These are phyloP conservation scores for Erpobdella octoculata DNA, from an alignment of 2,888 invertebrate genomes.

Conservation along the genomic window DNA sequence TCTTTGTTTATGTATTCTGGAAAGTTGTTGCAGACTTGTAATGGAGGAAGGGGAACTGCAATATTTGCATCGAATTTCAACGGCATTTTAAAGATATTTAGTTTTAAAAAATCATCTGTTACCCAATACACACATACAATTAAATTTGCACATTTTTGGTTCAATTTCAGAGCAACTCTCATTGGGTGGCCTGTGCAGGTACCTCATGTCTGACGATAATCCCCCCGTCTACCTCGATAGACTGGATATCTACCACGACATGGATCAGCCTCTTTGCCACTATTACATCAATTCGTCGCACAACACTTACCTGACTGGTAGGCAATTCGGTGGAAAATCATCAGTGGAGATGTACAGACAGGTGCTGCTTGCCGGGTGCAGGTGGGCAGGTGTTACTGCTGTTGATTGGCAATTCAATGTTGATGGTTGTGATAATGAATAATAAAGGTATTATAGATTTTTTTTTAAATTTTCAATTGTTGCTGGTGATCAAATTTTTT, in stretches of 20 bases:
- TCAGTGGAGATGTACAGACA: slow-evolving; percentile 97
- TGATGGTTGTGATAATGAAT: not conserved
- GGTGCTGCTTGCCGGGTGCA: slow-evolving; percentile 88
- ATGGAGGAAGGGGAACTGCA: too few relatives aligned
- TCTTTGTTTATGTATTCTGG: too few relatives aligned
- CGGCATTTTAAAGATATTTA: too few relatives aligned
- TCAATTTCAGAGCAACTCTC: slow-evolving; percentile 58
- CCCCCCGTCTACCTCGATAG: slow-evolving; percentile 96
- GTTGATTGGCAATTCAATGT: not conserved
- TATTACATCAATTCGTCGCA: slow-evolving; percentile 89
- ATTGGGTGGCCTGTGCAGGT: slow-evolving; percentile 90
- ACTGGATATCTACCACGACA: slow-evolving; percentile 78
- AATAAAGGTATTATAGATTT: too few relatives aligned
- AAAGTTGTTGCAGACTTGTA: too few relatives aligned
- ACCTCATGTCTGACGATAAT: slow-evolving; percentile 99
- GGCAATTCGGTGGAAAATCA: slow-evolving; percentile 96
- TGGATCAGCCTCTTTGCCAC: slow-evolving; percentile 94
- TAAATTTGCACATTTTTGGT: not conserved
- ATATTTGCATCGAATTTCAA: too few relatives aligned
- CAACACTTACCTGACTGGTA: slow-evolving; percentile 53
- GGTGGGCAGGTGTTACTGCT: slow-evolving; percentile 56
- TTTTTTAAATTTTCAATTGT: too few relatives aligned
- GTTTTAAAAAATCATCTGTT: too few relatives aligned
- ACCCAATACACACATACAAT: not conserved
- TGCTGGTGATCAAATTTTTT: too few relatives aligned